Percentiles rank a stretch among this genome's conserved stretches.
These are phyloP conservation scores for Trichechus manatus DNA, from an alignment of 2,113 vertebrate species.

Conservation along the genomic window DNA sequence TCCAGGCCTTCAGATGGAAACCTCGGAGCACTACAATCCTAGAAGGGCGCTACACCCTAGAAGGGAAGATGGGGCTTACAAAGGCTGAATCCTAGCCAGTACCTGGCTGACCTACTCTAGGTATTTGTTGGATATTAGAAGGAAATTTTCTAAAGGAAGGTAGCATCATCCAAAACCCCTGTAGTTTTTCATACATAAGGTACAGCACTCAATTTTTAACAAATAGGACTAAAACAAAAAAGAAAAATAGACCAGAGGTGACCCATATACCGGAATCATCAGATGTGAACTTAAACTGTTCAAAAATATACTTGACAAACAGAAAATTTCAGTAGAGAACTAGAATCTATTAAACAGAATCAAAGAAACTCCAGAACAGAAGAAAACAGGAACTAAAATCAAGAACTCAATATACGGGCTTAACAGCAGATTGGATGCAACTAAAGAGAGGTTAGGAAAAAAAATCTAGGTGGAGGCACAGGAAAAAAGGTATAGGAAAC, in stretches of 20 bases:
- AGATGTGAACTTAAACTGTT: not conserved
- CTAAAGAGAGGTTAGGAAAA: not conserved
- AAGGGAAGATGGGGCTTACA: accelerated
- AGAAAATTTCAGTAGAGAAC: not conserved
- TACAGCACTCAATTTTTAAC: not conserved
- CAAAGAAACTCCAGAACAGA: not conserved
- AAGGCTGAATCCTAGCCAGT: not conserved
- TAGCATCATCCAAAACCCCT: not conserved
- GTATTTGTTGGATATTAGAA: not conserved
- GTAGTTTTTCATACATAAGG: not conserved
- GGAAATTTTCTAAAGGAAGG: not conserved
- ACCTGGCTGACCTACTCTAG: too few species aligned
- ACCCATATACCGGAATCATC: not conserved
- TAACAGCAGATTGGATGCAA: not conserved
- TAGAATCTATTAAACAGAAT: not conserved
- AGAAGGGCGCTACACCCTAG: not conserved
- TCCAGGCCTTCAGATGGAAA: not conserved
- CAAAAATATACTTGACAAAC: not conserved
- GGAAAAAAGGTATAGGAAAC: not conserved
- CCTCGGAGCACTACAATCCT: not conserved
- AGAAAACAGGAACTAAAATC: not conserved
- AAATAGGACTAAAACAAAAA: not conserved
- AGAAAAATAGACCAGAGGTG: not conserved
- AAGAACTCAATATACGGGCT: not conserved
- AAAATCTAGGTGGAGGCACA: not conserved